Evolutionary conservation across 2,113 vertebrate genomes (phyloP).

Genomic region (Dasypus novemcinctus): DNA sequence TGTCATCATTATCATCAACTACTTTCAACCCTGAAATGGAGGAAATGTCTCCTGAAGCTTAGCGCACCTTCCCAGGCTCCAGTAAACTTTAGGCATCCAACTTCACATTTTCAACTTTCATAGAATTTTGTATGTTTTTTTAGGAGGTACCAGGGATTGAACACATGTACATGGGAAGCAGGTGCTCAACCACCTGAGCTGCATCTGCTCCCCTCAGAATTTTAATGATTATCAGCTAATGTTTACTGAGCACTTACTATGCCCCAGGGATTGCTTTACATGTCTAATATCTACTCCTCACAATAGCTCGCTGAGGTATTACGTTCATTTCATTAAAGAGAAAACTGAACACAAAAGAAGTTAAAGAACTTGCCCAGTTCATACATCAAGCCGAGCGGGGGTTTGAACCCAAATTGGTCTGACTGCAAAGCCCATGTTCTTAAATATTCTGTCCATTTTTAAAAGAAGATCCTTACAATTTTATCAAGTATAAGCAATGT

Average conservation of each 20-base stretch:
- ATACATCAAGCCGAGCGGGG: neutral
- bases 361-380: neutral
- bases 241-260: neutral
- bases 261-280: neutral
- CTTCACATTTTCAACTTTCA: neutral
- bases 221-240: neutral
- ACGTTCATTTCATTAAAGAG: neutral
- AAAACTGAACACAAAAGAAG: constrained; percentile 13
- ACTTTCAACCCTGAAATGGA: neutral
- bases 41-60: neutral
- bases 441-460: neutral
- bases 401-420: neutral
- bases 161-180: too few relatives aligned
- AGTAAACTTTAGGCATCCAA: neutral
- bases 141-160: too few relatives aligned
- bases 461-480: neutral
- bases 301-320: neutral
- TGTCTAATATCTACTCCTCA: neutral
- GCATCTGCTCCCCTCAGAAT: neutral
- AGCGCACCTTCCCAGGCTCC: neutral
- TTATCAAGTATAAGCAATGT: neutral
- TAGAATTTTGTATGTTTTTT: neutral
- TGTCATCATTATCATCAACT: constrained; percentile 1
- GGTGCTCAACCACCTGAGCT: too few relatives aligned
- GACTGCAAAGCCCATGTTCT: neutral